These are phyloP conservation scores for Muscicapa comitata DNA, from an alignment of 2,797 vertebrate species.

Conservation along the genomic window DNA sequence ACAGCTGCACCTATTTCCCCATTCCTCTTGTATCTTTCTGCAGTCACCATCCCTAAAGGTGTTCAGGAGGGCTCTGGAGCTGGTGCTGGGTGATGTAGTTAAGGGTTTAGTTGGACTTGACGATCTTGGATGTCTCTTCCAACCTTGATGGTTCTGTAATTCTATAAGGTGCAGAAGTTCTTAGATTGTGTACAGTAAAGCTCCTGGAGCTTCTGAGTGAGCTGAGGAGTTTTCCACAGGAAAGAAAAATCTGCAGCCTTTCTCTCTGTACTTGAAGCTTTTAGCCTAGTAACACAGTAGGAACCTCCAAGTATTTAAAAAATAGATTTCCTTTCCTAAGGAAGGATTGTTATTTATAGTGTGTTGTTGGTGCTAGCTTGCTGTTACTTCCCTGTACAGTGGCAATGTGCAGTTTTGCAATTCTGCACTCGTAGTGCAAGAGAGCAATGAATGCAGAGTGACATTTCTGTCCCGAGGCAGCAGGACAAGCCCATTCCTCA, in stretches of 20 bases:
- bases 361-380: rapidly evolving
- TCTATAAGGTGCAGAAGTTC: rapidly evolving
- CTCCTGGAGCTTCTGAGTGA: not conserved
- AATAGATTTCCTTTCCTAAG: not conserved
- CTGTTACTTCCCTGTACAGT: rapidly evolving
- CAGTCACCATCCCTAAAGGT: no score
- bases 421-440: rapidly evolving
- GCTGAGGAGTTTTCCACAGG: rapidly evolving
- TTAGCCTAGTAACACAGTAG: not conserved
- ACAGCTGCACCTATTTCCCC: rapidly evolving
- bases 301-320: not conserved
- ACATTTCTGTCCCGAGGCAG: not conserved
- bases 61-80: rapidly evolving
- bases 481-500: not conserved
- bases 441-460: rapidly evolving
- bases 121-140: not conserved
- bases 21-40: rapidly evolving
- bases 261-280: rapidly evolving
- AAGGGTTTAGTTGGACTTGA: not conserved
- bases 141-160: not conserved
- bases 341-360: rapidly evolving
- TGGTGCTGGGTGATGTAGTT: not conserved
- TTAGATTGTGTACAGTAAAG: rapidly evolving
- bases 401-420: rapidly evolving
- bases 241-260: rapidly evolving